Evolutionary conservation across 1,140 invertebrate species (phyloP).

Genomic region (Thaumetopoea pityocampa): DNA sequence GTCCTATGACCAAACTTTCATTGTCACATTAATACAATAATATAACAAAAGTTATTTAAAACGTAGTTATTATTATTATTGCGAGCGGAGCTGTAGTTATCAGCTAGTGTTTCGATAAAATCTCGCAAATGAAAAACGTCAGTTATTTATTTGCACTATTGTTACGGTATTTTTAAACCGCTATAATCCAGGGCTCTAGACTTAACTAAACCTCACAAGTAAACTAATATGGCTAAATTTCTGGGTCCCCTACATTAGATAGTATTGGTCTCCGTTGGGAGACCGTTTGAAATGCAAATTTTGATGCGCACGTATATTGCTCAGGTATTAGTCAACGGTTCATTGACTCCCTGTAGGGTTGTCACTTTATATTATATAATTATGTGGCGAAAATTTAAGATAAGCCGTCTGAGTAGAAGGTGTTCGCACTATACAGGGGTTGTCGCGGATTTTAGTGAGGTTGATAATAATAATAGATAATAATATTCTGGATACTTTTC

Average conservation of each 20-base stretch:
- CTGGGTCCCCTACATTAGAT: constrained; percentile 35
- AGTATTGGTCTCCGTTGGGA: constrained; percentile 36
- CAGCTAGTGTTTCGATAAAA: no score
- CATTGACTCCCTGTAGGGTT: constrained; percentile 36
- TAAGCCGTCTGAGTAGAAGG: not conserved
- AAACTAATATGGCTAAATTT: constrained; percentile 40
- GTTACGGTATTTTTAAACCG: not conserved
- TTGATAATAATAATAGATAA: no score
- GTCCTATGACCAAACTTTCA: no score
- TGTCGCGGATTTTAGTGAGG: no score
- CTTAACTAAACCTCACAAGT: constrained; percentile 15
- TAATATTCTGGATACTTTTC: no score
- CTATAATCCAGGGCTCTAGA: constrained; percentile 1
- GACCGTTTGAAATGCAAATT: constrained; percentile 64
- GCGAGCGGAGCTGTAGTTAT: no score
- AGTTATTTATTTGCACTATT: not conserved
- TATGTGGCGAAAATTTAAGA: constrained; percentile 4
- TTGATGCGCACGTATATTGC: constrained; percentile 35
- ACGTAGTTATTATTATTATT: no score
- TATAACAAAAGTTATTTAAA: no score
- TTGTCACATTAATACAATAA: no score
- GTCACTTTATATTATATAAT: constrained; percentile 10
- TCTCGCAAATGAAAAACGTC: no score
- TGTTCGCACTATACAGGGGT: no score
- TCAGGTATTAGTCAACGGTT: constrained; percentile 53